phyloP scores from a whole-genome alignment of 2,797 vertebrate species.

The Harpagifer antarcticus region DNA sequence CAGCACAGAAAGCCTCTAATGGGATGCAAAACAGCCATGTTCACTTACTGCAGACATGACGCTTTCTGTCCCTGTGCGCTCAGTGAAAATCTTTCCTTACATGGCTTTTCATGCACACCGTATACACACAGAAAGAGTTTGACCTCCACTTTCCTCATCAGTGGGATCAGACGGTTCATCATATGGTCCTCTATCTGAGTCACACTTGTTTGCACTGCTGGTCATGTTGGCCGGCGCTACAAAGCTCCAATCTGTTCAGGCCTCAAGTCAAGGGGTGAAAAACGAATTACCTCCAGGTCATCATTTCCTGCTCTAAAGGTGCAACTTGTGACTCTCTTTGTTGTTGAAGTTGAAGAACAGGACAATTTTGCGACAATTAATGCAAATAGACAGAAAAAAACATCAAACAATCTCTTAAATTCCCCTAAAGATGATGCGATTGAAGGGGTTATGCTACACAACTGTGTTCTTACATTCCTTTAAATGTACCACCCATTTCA shows the following conservation, averaged over 20 bases:
- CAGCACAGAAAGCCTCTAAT: conserved; percentile 34
- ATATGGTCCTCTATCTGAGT: conserved; percentile 49
- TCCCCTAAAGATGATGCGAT: not conserved
- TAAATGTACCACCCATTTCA: not conserved
- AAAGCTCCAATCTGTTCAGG: conserved; percentile 50
- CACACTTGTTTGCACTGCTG: conserved; percentile 52
- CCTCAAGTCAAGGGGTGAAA: conserved; percentile 21
- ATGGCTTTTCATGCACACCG: conserved; percentile 14
- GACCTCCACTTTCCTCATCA: conserved; percentile 55
- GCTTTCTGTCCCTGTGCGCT: conserved; percentile 24
- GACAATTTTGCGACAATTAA: not conserved
- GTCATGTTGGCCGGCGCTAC: conserved; percentile 44
- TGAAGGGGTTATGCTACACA: not conserved
- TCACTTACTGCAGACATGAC: conserved; percentile 33
- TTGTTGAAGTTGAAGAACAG: not conserved
- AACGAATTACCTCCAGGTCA: conserved; percentile 10
- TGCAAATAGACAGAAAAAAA: not conserved
- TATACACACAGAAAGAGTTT: conserved; percentile 14
- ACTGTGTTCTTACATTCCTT: not conserved
- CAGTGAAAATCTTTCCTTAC: conserved; percentile 34
- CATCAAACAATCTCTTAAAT: not conserved
- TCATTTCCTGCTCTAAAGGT: not conserved
- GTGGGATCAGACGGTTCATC: conserved; percentile 49
- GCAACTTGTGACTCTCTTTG: not conserved
- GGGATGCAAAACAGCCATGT: conserved; percentile 30